These are phyloP conservation scores for Lithophane semibrunnea DNA, from an alignment of 2,888 invertebrate species.

Conservation along the genomic window DNA sequence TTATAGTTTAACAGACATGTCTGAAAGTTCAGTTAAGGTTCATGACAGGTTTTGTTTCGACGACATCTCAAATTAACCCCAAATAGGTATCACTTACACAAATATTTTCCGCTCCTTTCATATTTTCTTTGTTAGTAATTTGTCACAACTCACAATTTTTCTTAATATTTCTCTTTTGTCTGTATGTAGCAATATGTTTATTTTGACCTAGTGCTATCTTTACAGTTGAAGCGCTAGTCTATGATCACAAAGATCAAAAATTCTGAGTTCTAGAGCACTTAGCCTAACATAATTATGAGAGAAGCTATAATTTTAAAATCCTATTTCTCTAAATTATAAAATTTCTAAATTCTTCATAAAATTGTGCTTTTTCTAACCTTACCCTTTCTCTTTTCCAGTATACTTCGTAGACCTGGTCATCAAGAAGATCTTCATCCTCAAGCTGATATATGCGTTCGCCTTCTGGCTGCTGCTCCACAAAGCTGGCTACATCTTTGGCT, in stretches of 20 bases:
- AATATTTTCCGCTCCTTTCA: not conserved
- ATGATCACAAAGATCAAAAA: not conserved
- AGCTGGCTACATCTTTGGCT: constrained; percentile 86
- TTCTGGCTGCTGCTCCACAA: constrained; percentile 86
- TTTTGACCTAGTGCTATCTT: not conserved
- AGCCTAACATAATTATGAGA: too few species aligned
- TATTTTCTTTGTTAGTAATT: not conserved
- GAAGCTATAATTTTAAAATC: too few species aligned
- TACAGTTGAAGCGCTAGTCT: not conserved
- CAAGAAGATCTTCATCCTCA: constrained; percentile 86
- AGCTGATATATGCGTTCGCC: constrained; percentile 84
- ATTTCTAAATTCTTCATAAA: not conserved
- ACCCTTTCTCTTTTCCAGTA: constrained; percentile 74
- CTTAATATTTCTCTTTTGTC: not conserved
- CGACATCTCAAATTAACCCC: not conserved
- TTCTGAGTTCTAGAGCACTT: too few species aligned
- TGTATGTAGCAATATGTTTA: not conserved
- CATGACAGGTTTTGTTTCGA: not conserved
- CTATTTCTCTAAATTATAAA: not conserved
- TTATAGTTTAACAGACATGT: not conserved
- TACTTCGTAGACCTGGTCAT: constrained; percentile 84
- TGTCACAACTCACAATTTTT: not conserved
- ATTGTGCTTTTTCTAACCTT: not conserved
- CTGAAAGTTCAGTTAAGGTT: not conserved
- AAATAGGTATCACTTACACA: not conserved